Base-by-base conservation (phyloP, 92 coral and sea anemone species). In the Metridium senile region DNA sequence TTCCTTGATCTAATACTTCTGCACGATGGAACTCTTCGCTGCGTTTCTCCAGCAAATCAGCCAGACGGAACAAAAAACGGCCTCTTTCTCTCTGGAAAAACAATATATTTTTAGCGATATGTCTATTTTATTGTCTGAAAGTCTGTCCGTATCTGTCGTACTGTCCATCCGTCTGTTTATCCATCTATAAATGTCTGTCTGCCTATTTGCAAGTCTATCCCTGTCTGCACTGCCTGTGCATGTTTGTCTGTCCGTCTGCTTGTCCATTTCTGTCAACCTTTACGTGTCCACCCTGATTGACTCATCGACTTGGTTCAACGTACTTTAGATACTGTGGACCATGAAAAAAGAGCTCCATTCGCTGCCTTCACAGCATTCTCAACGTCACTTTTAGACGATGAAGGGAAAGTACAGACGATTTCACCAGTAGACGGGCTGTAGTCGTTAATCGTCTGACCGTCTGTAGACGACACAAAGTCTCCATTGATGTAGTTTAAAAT, bases 401-500 rank as follows among this genome's bases (percentile, higher is more conserved):
- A 26, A 10, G 90, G 90, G 23, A 81, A 71, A 26, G 70, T 76
- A 49, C 90, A 86, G 19, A 86, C 53, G 2, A 78, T 75, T 33
- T 81, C 90, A 25, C 90, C 90, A 28, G 90, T 86, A 27, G 87
- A 75, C 10, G 90, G 90, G 67, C 79, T 81, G 26, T 45, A 52
- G 19, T 84, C 85, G 39, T 81, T 80, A 1, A 54, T 71, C 21
- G 75, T 82, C 61, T 49, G 66, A 16, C 90, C 87, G 29, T 72
- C 87, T 32, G 77, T 77, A 3, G 85, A 80, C 20, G 86, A 78
- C 58, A 81, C 66, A 71, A 86, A 86, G 28, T 81, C 90, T 18
- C 90, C 90, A 49, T 86, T 86, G 75, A 86, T 71, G 35, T 75
- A 86, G 68, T 86, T 86, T 17, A n/a, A 49, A 33, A 86, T 86